Evolutionary conservation across 1,140 invertebrate species (phyloP).

Genomic region (Drosophila baimaii): DNA sequence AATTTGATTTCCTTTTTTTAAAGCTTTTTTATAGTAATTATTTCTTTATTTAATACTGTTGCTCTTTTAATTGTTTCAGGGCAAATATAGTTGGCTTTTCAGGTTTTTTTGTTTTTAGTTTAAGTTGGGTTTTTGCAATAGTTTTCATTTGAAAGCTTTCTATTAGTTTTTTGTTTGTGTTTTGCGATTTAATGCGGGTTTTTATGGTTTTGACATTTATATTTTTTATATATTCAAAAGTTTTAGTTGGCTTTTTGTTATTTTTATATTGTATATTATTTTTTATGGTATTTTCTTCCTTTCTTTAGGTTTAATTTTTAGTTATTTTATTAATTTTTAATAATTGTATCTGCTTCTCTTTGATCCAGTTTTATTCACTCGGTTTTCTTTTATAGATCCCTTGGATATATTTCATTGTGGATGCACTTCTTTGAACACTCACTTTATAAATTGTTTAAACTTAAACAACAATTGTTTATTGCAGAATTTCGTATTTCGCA

Average conservation of each 20-base stretch:
- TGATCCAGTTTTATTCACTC: conserved; percentile 10
- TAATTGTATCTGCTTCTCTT: conserved; percentile 1
- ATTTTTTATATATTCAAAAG: neutral
- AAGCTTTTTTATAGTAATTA: neutral
- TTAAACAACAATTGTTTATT: conserved; percentile 51
- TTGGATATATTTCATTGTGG: conserved; percentile 6
- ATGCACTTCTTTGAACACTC: conserved; percentile 51
- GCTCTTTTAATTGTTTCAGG: neutral
- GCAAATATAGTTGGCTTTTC: neutral
- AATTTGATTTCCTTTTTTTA: conserved; percentile 8
- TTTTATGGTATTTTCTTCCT: neutral
- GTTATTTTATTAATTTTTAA: neutral
- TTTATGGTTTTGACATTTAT: neutral
- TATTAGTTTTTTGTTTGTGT: neutral
- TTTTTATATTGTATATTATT: neutral
- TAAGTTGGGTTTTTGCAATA: neutral
- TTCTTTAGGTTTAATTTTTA: neutral
- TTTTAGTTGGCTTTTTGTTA: neutral
- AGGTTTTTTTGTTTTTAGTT: neutral
- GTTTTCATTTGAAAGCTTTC: neutral
- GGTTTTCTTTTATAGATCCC: conserved; percentile 9
- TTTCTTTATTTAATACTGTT: neutral
- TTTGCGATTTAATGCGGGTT: neutral
- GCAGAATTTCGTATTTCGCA: conserved; percentile 25
- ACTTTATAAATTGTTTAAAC: conserved; percentile 62